Evolutionary conservation across 2,888 invertebrate species (phyloP), one percentile per base, ranked within the genome.

Genomic region (Lasioglossum malachurum): DNA sequence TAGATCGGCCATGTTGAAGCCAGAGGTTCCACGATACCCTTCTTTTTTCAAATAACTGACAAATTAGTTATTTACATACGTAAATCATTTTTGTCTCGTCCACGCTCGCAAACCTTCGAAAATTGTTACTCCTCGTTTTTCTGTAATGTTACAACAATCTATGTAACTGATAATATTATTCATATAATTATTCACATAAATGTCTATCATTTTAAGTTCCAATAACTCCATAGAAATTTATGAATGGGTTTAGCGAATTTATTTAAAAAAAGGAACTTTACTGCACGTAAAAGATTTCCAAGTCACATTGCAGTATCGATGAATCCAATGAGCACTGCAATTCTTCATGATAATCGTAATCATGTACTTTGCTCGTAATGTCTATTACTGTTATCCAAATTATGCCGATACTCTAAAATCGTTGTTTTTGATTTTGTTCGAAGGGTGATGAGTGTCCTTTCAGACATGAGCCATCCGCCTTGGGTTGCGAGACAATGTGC

Each of bases 401-500:
- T 31, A 35, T n/a, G 57, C n/a, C 7, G n/a, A 4, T 64, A 64
- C 72, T 49, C 27, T 41, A 41, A n/a, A n/a, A 31, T 76, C 72
- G 35, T 31, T 8, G 14, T 27, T 60, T 27, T 60, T 14, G 23
- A 77, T 69, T 72, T 31, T 81, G 64, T 73, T 85, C 64, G 60
- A 86, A 98, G 98, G 98, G 98, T 87, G 97, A 97, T 92, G 96
- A 96, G 92, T 98, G 98, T 95, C 97, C 97, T 84, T 98, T 97
- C 95, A 97, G 98, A 89, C 98, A 98, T 96, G 98, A 98, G 95
- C 97, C 98, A 79, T 96, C 97, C 82, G 98, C 98, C 19, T 96
- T 98, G 92, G 98, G 98, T 64, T 98, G 97, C 94, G 98, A 98
- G 96, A 97, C 97, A 2, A 97, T 97, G 95, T 98, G 98, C 95